Evolutionary conservation across 2,797 vertebrate species (phyloP), one percentile per base, ranked within the genome.

Genomic region (Aythya fuligula): DNA sequence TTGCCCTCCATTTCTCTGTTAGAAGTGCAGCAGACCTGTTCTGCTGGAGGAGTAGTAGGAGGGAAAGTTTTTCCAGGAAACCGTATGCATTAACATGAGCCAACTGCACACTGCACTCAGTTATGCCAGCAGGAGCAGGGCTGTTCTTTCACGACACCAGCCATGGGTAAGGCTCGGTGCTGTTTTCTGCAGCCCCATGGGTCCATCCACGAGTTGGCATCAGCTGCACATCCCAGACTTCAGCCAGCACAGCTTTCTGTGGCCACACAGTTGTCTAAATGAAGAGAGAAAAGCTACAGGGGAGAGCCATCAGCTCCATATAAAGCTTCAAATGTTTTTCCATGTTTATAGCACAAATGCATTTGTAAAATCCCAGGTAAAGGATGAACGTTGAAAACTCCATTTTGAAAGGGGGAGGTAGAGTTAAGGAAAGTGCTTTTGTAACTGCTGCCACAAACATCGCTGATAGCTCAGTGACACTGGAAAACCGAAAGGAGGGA

Each of bases 261-360:
- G 91, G 76, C 82, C 85, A 38, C 89, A 60, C 51, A 20, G 1
- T 17, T 76, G 84, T 89, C 97, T 97, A 92, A 96, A 96, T 0
- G 12, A 94, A 93, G 70, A 91, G 1, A 74, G 72, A 53, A 56
- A 93, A 97, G 95, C 95, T 96, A 94, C 28, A 96, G 89, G 58
- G 90, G 20, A 91, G 58, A 94, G 64, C 62, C 69, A 73, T 76
- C 81, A 90, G 43, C 77, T 79, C 77, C 34, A 80, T 80, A 54
- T 78, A 95, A 97, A 92, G 92, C 67, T 8, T 14, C 90, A 95
- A 95, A 56, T 49, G 47, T 53, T 76, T 93, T 89, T 92, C 85
- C 80, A 25, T 84, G 67, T 94, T 96, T 94, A 87, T 65, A 91
- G 87, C 6, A 4, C 25, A 34, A 58, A 72, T 25, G 38, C 41